These are phyloP conservation scores for Carcina quercana DNA, from an alignment of 2,888 invertebrate genomes.

Conservation along the genomic window DNA sequence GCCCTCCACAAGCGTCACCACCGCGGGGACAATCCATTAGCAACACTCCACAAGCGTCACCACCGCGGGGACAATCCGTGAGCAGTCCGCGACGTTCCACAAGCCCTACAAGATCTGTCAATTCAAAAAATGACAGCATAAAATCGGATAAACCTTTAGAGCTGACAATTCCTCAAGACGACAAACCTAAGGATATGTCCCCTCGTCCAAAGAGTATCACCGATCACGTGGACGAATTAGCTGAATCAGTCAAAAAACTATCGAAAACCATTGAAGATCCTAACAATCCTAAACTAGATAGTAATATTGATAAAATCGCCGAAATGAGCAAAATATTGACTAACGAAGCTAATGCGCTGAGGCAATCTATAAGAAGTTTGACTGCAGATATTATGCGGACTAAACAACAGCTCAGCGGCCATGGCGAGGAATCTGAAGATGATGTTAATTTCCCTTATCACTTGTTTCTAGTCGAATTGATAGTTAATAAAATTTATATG, in stretches of 20 bases:
- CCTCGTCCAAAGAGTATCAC: slow-evolving; percentile 28
- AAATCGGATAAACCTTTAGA: slow-evolving; percentile 13
- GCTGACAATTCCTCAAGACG: slow-evolving; percentile 28
- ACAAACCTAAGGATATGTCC: slow-evolving; percentile 36
- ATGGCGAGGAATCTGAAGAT: slow-evolving; percentile 29
- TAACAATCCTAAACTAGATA: slow-evolving; percentile 28
- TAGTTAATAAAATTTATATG: slow-evolving; percentile 65
- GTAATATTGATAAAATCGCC: slow-evolving; percentile 54
- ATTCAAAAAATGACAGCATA: background rate
- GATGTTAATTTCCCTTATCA: slow-evolving; percentile 59
- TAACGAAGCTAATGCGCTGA: slow-evolving; percentile 54
- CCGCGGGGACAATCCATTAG: too few relatives aligned
- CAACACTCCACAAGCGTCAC: too few relatives aligned
- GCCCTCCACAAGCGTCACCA: too few relatives aligned
- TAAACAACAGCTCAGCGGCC: slow-evolving; percentile 35
- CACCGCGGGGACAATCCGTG: too few relatives aligned
- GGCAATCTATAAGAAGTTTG: slow-evolving; percentile 50
- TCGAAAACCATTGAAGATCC: slow-evolving; percentile 25
- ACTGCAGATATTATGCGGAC: slow-evolving; percentile 47
- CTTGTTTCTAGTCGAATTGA: slow-evolving; percentile 57
- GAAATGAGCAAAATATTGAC: slow-evolving; percentile 55
- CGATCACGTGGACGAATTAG: slow-evolving; percentile 37
- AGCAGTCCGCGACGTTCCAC: too few relatives aligned
- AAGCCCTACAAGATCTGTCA: background rate
- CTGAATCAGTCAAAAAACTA: slow-evolving; percentile 33